Evolutionary conservation across 2,113 vertebrate species (phyloP), one percentile per base, ranked within the genome.

Genomic region (Nicator chloris): DNA sequence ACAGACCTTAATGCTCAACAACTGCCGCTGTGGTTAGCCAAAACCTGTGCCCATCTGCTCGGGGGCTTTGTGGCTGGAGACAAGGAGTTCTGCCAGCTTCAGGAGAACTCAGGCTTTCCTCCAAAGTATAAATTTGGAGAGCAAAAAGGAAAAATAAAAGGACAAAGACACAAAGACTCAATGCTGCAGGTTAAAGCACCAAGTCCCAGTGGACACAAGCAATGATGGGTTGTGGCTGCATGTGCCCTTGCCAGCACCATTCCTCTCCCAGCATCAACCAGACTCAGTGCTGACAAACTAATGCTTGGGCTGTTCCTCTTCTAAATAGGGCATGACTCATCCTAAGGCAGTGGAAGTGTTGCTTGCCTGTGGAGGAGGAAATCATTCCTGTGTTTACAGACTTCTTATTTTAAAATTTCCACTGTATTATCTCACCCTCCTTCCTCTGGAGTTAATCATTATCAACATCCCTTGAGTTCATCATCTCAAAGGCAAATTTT

Each of bases 41-140:
- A 94, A 94, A 87, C 6, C 9, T 88, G 77, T 91, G 87, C 65
- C 95, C 97, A 97, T 96, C 96, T 97, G 97, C 93, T 97, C 64
- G 7, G 86, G 82, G 88, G n/a, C 53, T 92, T 91, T 90, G 88
- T 93, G 89, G 57, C 87, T 39, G 30, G 60, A 75, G 64, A 86
- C 69, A 91, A 81, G 56, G 35, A 77, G 72, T 45, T 75, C 53
- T 89, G 95, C 92, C 92, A 96, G 87, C 70, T 95, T 72, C 82
- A 83, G 64, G 75, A 88, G 63, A 65, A 31, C 54, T 56, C 82
- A 10, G 84, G 73, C 75, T 64, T 72, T 59, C 59, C 69, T 96
- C 93, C 89, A 93, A 88, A n/a, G 51, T n/a, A 45, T 53, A 72
- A 35, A 92, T 91, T 72, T 64, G 40, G 27, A 65, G 27, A 5